phyloP scores from a whole-genome alignment of 2,888 invertebrate species.

The Exocentrus adspersus region DNA sequence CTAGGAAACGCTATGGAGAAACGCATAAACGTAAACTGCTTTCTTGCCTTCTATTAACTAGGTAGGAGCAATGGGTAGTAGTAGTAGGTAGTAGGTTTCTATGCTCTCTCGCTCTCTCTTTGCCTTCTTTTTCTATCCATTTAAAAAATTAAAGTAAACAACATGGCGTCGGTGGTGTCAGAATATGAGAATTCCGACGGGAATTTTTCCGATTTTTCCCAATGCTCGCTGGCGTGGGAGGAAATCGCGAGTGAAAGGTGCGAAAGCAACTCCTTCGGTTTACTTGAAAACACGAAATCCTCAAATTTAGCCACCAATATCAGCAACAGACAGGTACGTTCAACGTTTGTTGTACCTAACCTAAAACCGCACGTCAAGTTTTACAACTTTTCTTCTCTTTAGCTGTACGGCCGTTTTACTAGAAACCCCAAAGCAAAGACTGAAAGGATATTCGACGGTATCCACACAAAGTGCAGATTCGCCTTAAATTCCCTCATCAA shows the following conservation, averaged over 20 bases:
- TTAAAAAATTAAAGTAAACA: slow-evolving; percentile 43
- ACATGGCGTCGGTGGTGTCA: slow-evolving; percentile 53
- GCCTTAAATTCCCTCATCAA: slow-evolving; percentile 51
- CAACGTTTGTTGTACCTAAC: slow-evolving; percentile 48
- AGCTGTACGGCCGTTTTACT: slow-evolving; percentile 61
- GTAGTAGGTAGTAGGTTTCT: no score
- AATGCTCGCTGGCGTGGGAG: slow-evolving; percentile 49
- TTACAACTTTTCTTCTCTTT: slow-evolving; percentile 42
- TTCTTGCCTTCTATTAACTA: no score
- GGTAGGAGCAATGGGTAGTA: no score
- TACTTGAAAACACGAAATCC: slow-evolving; percentile 35
- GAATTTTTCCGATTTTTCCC: slow-evolving; percentile 53
- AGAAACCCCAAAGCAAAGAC: slow-evolving; percentile 60
- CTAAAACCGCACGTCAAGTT: slow-evolving; percentile 47
- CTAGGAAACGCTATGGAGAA: no score
- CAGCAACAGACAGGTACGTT: slow-evolving; percentile 55
- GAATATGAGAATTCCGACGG: slow-evolving; percentile 53
- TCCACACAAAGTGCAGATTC: slow-evolving; percentile 60
- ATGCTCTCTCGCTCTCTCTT: no score
- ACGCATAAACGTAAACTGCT: no score
- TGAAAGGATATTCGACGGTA: slow-evolving; percentile 60
- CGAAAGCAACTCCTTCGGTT: slow-evolving; percentile 36
- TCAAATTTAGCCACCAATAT: slow-evolving; percentile 51
- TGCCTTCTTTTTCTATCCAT: neutral
- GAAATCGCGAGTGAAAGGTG: slow-evolving; percentile 42